Evolutionary conservation across 2,888 invertebrate species (phyloP).

Genomic region (Synanthedon vespiformis): DNA sequence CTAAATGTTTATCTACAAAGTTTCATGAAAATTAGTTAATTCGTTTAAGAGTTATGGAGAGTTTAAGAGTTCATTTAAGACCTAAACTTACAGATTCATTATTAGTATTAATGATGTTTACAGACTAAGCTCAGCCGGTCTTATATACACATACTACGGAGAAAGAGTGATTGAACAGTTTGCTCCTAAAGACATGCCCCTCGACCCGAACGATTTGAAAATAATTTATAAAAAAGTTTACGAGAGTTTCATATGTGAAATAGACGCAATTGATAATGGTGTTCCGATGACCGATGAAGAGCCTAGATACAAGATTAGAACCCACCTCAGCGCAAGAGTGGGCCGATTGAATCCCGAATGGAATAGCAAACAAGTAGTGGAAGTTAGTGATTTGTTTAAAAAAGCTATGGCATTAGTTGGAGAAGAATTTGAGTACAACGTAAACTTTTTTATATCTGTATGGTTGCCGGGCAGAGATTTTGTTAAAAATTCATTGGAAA

Average conservation of each 20-base stretch:
- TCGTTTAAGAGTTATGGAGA: too few relatives aligned
- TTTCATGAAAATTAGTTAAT: too few relatives aligned
- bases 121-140: conserved; percentile 94
- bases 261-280: conserved; percentile 99
- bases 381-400: conserved; percentile 74
- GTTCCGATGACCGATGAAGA: conserved; percentile 82
- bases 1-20: too few relatives aligned
- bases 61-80: too few relatives aligned
- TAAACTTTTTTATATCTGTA: conserved; percentile 72
- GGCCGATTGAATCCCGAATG: conserved; percentile 85
- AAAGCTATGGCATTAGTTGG: conserved; percentile 85
- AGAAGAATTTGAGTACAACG: conserved; percentile 79
- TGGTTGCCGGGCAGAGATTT: conserved; percentile 91
- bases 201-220: conserved; percentile 61
- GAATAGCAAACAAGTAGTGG: conserved; percentile 72
- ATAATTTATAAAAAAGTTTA: conserved; percentile 81
- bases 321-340: conserved; percentile 83
- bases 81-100: too few relatives aligned
- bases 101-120: conserved; percentile 16
- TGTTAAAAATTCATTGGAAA: conserved; percentile 79
- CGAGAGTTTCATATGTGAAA: conserved; percentile 87
- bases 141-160: conserved; percentile 92
- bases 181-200: conserved; percentile 37
- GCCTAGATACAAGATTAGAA: conserved; percentile 81
- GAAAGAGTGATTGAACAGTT: conserved; percentile 77